Percentiles rank a stretch among this genome's conserved stretches.
Conservation (phyloP, 2,113 vertebrate species). For the Cavia aperea region DNA sequence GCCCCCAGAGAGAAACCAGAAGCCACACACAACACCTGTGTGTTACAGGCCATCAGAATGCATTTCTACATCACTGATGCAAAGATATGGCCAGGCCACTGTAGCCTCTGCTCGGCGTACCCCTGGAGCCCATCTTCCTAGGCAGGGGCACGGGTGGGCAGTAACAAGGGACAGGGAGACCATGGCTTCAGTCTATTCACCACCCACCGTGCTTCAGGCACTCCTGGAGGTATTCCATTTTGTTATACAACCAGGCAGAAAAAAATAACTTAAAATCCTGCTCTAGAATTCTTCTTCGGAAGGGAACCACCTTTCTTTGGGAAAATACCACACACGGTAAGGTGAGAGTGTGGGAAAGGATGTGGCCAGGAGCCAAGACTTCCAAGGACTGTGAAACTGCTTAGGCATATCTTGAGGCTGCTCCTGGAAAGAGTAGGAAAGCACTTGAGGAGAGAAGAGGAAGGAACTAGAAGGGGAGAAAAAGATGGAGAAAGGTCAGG, state of each 20-base stretch:
- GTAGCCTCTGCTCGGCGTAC: background rate
- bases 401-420: background rate
- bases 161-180: background rate
- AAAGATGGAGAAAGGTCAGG: background rate
- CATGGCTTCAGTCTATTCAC: background rate
- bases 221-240: background rate
- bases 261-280: background rate
- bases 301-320: conserved; percentile 25
- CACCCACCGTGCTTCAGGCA: background rate
- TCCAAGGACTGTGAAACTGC: background rate
- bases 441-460: background rate
- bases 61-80: background rate
- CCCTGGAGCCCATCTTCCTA: background rate
- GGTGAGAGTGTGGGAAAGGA: background rate
- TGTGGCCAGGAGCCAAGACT: background rate
- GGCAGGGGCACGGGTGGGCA: background rate
- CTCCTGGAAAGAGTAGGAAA: background rate
- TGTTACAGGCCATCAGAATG: accelerated
- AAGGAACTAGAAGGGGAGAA: background rate
- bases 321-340: conserved; percentile 4
- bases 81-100: background rate
- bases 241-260: conserved; percentile 25
- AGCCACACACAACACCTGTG: background rate
- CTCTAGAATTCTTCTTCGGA: background rate
- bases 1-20: background rate